phyloP scores from a whole-genome alignment of 2,113 vertebrate genomes.

The Perca schrenkii region DNA sequence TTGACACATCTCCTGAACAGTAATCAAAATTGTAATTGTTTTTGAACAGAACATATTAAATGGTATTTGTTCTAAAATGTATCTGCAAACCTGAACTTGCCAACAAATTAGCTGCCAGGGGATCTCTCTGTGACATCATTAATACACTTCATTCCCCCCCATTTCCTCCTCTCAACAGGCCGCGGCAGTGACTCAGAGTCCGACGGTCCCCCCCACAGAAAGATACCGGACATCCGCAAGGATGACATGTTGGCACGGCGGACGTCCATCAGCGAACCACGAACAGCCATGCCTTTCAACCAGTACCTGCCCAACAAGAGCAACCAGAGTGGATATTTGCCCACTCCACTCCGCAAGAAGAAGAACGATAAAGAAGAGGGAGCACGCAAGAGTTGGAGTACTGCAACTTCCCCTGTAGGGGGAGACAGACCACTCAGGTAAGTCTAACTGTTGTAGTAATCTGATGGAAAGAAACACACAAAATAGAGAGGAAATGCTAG shows the following conservation, averaged over 20 bases:
- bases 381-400: conserved; percentile 94
- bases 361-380: conserved; percentile 89
- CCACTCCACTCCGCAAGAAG: conserved; percentile 89
- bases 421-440: conserved; percentile 94
- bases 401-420: conserved; percentile 90
- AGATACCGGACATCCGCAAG: conserved; percentile 93
- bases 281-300: conserved; percentile 95
- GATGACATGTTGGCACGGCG: conserved; percentile 96
- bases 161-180: conserved; percentile 80
- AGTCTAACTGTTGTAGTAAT: conserved; percentile 24
- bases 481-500: background rate
- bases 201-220: conserved; percentile 91
- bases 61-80: background rate
- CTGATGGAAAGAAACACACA: background rate
- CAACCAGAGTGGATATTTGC: conserved; percentile 93
- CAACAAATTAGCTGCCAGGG: background rate
- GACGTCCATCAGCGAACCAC: conserved; percentile 91
- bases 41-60: background rate
- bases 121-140: background rate
- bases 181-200: conserved; percentile 96
- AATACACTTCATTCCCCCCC: background rate
- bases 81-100: background rate
- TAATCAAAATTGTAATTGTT: background rate
- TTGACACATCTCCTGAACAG: background rate
- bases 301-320: conserved; percentile 98